Conservation (phyloP, 2,113 vertebrate genomes). For the Oncorhynchus nerka region DNA sequence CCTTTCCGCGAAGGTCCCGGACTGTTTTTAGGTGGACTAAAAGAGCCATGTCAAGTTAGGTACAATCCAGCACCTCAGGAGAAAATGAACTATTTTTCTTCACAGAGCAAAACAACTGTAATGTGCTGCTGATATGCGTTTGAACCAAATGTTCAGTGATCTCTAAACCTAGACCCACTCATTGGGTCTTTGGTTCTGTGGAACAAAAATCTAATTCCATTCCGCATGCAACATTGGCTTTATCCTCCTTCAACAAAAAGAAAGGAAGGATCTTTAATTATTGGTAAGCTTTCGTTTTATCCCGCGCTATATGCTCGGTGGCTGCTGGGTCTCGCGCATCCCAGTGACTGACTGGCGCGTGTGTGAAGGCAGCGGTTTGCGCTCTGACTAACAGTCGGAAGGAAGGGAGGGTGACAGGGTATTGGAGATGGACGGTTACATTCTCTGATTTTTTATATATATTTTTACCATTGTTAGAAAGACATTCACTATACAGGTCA, state of each 20-base stretch:
- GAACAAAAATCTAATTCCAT: slow-evolving; percentile 1
- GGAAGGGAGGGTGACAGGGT: no score
- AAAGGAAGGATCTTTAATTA: slow-evolving; percentile 42
- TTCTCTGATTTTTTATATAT: no score
- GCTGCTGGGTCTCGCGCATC: slow-evolving; percentile 36
- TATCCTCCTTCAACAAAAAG: slow-evolving; percentile 14
- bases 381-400: no score
- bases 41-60: slow-evolving; percentile 76
- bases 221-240: slow-evolving; percentile 23
- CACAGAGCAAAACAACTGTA: slow-evolving; percentile 39
- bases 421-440: background rate
- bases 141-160: slow-evolving; percentile 1
- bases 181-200: slow-evolving; percentile 14
- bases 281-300: slow-evolving; percentile 56
- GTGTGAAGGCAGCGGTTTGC: slow-evolving; percentile 11
- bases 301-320: slow-evolving; percentile 31
- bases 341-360: background rate
- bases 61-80: slow-evolving; percentile 4
- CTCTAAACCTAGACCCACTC: slow-evolving; percentile 25
- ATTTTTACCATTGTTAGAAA: no score
- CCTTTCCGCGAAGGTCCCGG: slow-evolving; percentile 80
- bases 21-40: slow-evolving; percentile 83
- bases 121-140: slow-evolving; percentile 21
- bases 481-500: no score
- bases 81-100: slow-evolving; percentile 26